Percentiles rank a stretch among this genome's conserved stretches.
Conservation (phyloP, 1,140 invertebrate genomes). For the Platorchestia sp. region DNA sequence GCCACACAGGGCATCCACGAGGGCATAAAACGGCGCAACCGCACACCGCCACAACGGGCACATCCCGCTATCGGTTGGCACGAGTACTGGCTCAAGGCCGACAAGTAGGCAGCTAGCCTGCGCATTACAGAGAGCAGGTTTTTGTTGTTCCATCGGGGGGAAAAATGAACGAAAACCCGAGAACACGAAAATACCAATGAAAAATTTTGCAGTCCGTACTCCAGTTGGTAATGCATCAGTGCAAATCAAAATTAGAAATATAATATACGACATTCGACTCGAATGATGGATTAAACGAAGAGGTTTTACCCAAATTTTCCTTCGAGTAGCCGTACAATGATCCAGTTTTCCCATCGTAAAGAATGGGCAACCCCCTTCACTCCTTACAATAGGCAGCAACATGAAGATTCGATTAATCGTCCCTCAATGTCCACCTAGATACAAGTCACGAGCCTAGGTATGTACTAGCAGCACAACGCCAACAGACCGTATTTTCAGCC, state of each 20-base stretch:
- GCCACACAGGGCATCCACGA: neutral
- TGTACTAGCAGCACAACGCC: neutral
- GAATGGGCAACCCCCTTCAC: neutral
- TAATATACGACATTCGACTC: no score
- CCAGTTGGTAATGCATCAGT: neutral
- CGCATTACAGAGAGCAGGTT: neutral
- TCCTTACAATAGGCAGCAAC: neutral
- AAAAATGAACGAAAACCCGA: neutral
- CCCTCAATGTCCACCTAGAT: neutral
- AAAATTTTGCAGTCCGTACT: neutral
- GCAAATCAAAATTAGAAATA: no score
- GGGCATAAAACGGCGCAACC: no score
- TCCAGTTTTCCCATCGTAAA: no score
- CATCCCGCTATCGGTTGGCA: neutral
- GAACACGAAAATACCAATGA: neutral
- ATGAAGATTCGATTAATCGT: neutral
- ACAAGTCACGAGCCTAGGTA: neutral
- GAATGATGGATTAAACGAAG: no score
- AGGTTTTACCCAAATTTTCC: no score
- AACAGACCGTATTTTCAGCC: neutral
- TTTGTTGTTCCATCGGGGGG: neutral
- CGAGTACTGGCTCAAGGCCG: neutral
- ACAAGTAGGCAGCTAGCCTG: neutral
- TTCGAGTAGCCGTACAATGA: no score
- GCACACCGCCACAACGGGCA: neutral